phyloP scores from a whole-genome alignment of 2,113 vertebrate genomes.

The Ailuropoda melanoleuca region DNA sequence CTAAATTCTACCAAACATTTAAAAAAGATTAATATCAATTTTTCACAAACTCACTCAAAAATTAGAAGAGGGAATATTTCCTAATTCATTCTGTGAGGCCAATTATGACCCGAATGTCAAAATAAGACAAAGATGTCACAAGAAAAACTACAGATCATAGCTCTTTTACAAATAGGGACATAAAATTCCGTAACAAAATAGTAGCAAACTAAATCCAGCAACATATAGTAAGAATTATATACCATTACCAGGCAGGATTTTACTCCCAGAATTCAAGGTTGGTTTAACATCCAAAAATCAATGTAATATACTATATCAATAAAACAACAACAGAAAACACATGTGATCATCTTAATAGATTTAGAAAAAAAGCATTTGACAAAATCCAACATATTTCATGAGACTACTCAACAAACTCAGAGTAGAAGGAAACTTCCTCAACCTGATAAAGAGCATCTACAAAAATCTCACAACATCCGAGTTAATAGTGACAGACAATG shows the following conservation, averaged over 20 bases:
- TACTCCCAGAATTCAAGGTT: not conserved
- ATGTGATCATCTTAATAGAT: not conserved
- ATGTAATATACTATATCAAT: not conserved
- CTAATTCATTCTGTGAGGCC: not conserved
- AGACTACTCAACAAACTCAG: not conserved
- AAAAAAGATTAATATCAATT: not conserved
- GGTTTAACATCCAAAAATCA: not conserved
- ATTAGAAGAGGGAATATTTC: not conserved
- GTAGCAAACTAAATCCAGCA: not conserved
- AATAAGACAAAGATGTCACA: not conserved
- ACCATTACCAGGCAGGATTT: not conserved
- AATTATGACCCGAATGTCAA: not conserved
- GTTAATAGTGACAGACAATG: not conserved
- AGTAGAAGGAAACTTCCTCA: not conserved
- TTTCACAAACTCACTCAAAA: not conserved
- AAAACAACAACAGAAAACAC: not conserved
- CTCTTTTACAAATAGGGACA: not conserved
- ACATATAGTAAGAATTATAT: not conserved
- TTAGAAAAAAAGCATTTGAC: not conserved
- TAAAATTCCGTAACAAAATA: slow-evolving; percentile 1
- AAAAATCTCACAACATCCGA: not conserved
- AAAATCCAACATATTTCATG: not conserved
- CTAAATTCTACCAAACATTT: not conserved
- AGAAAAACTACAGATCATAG: not conserved
- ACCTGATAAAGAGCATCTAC: not conserved